Conservation (phyloP, 2,888 invertebrate genomes). For the Hemicrepidius hirtus region DNA sequence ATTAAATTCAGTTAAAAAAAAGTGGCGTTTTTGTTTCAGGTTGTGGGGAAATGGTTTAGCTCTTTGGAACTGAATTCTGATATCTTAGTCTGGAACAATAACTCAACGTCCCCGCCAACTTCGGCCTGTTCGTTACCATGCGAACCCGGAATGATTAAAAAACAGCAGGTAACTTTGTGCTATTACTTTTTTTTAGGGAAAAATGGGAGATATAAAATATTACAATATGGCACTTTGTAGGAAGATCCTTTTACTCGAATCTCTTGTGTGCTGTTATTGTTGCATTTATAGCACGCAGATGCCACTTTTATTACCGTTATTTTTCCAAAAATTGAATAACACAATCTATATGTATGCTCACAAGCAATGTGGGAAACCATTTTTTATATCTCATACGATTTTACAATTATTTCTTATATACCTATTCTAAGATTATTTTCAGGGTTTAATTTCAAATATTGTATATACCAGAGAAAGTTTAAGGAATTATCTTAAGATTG, state of each 20-base stretch:
- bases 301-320: background rate
- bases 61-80: constrained; percentile 73
- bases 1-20: constrained; percentile 26
- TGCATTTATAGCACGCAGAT: background rate
- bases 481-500: no score
- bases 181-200: background rate
- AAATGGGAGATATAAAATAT: no score
- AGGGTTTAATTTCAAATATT: no score
- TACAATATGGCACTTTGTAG: no score
- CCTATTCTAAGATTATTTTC: no score
- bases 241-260: background rate
- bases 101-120: constrained; percentile 74
- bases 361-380: background rate
- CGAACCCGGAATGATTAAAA: constrained; percentile 79
- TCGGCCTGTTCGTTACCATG: constrained; percentile 84
- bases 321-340: background rate
- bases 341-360: background rate
- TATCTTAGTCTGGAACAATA: constrained; percentile 75
- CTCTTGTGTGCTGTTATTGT: background rate
- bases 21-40: constrained; percentile 67
- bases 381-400: no score
- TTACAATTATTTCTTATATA: no score
- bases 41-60: constrained; percentile 79
- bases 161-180: constrained; percentile 74
- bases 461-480: no score